Base-by-base conservation (phyloP, 2,888 invertebrate species). In the Coleophora flavipennella region DNA sequence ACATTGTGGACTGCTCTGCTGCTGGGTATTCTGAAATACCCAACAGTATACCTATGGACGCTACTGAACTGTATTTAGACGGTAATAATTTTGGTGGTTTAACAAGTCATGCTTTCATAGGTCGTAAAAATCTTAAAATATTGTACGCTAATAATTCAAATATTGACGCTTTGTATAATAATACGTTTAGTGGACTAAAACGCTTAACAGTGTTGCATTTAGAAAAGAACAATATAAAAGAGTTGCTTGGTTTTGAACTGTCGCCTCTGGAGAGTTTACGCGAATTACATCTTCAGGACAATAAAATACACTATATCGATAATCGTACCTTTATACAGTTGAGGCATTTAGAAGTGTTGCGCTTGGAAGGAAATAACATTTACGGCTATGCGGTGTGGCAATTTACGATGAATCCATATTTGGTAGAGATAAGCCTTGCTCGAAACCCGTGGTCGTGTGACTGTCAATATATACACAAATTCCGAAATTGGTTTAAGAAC, bases 401-500 rank as follows among this genome's bases (percentile, higher is more conserved):
- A 70, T 89, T 96, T 63, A 87, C 90, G 44, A 78, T 89, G 57
- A 95, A 95, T 80, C 93, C 94, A 13, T 94, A 94, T 78, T 87
- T 96, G 61, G 92, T 93, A n/a, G 93, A 93, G 74, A 91, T 96
- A 57, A 91, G 91, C 39, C 85, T 96, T 48, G 89, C 92, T 41
- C 90, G 90, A 56, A 96, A 96, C 71, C 91, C 92, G 36, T 96
- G 96, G 96, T 93, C 93, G 49, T 96, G 96, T 76, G 94, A 95
- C 67, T 97, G 96, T 78, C 88, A 89, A 55, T 95, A 93, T 72
- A 78, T 95, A 58, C 90, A 91, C 54, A 89, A 90, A 65, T 93
- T 92, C 64, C 89, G 93, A 57, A 88, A 88, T 53, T 96, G 94
- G 90, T 87, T 95, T 62, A 89, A 89, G 56, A 88, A 89, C 45